A percentile compares a stretch with the other conserved stretches of the same genome.
phyloP scores from a whole-genome alignment of 2,888 invertebrate genomes.

The Limnephilus marmoratus region DNA sequence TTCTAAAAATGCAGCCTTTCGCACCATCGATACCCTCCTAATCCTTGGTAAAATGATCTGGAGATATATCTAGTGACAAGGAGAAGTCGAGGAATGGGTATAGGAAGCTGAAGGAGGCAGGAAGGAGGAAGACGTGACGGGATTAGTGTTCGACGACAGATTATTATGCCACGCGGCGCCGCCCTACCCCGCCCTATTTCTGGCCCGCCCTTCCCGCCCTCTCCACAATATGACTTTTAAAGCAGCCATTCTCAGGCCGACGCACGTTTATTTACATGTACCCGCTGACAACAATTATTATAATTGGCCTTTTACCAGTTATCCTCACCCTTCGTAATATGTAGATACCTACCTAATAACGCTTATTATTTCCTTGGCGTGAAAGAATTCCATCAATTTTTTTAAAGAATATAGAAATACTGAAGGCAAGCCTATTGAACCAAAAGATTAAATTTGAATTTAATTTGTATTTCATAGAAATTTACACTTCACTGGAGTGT shows the following conservation, averaged over 20 bases:
- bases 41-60: slow-evolving; percentile 6
- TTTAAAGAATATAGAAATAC: too few relatives aligned
- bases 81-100: too few relatives aligned
- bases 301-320: background rate
- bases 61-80: background rate
- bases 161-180: slow-evolving; percentile 4
- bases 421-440: too few relatives aligned
- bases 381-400: too few relatives aligned
- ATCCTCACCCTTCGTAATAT: background rate
- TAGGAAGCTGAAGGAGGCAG: background rate
- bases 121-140: slow-evolving; percentile 6
- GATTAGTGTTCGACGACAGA: slow-evolving; percentile 13
- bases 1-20: background rate
- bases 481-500: too few relatives aligned
- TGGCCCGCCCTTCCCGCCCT: background rate
- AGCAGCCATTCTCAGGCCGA: background rate
- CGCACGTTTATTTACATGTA: background rate
- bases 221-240: background rate
- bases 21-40: background rate
- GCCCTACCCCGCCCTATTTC: background rate
- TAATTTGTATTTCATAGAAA: too few relatives aligned
- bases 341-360: background rate
- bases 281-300: background rate
- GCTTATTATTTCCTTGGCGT: background rate
- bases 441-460: too few relatives aligned